Evolutionary conservation across 2,888 invertebrate species (phyloP).

Genomic region (Linyphia triangularis): DNA sequence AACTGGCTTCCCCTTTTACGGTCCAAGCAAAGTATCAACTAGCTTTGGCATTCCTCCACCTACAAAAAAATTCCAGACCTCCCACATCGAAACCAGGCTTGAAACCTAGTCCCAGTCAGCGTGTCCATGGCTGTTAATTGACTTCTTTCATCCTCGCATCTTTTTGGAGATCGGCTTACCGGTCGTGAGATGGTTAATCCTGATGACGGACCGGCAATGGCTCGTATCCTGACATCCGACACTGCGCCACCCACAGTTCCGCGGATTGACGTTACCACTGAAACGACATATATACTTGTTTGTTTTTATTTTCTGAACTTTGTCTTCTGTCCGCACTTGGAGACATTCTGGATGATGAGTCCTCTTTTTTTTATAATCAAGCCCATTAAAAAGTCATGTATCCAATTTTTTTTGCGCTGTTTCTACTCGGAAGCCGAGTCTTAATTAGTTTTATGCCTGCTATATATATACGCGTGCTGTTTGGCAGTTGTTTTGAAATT

Average conservation of each 20-base stretch:
- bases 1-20: constrained; percentile 19
- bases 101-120: constrained; percentile 49
- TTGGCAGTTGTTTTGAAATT: too few relatives aligned
- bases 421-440: neutral
- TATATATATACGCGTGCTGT: too few relatives aligned
- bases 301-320: constrained; percentile 51
- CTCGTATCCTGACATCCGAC: constrained; percentile 69
- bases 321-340: constrained; percentile 68
- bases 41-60: constrained; percentile 51
- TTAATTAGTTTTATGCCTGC: neutral
- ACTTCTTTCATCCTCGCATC: constrained; percentile 70
- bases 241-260: constrained; percentile 62
- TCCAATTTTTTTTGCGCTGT: neutral
- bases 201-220: constrained; percentile 72
- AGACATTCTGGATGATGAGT: neutral
- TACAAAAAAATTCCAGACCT: constrained; percentile 46
- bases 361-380: neutral
- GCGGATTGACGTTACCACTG: neutral
- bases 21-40: constrained; percentile 37
- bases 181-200: constrained; percentile 58
- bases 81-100: constrained; percentile 58
- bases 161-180: constrained; percentile 55
- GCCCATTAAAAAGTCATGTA: neutral
- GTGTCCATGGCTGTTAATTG: constrained; percentile 71
- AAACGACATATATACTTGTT: neutral